These are phyloP conservation scores for Formica exsecta DNA, from an alignment of 1,140 invertebrate species.

Conservation along the genomic window DNA sequence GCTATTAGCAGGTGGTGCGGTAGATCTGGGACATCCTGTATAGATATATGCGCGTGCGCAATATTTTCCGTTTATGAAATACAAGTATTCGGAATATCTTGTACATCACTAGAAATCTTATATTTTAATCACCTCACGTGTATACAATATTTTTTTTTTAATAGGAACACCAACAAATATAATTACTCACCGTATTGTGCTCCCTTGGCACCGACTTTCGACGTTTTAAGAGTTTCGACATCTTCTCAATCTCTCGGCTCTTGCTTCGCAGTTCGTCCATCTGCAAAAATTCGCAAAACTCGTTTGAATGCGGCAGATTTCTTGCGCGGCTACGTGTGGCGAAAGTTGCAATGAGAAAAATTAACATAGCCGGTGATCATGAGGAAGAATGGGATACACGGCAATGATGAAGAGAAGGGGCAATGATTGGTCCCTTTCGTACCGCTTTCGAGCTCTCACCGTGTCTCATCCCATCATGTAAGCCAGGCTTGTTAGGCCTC, in stretches of 20 bases:
- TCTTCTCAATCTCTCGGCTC: constrained; percentile 73
- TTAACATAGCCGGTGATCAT: constrained; percentile 44
- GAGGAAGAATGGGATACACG: constrained; percentile 44
- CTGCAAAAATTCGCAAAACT: constrained; percentile 67
- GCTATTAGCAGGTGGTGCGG: no score
- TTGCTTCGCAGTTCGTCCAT: constrained; percentile 78
- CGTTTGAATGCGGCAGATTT: constrained; percentile 51
- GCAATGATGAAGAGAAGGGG: constrained; percentile 36
- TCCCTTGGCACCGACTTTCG: constrained; percentile 61
- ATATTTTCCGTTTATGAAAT: not conserved
- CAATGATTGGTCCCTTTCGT: constrained; percentile 56
- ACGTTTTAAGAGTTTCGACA: constrained; percentile 71
- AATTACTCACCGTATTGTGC: constrained; percentile 32
- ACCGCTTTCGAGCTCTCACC: constrained; percentile 67
- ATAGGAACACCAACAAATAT: constrained; percentile 2
- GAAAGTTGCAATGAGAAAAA: constrained; percentile 65
- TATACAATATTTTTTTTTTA: not conserved
- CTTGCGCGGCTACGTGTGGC: constrained; percentile 45
- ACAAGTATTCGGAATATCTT: not conserved
- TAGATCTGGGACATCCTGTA: no score
- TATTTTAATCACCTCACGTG: not conserved
- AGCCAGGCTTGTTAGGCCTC: constrained; percentile 29
- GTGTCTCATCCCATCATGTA: constrained; percentile 23
- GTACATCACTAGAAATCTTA: not conserved
- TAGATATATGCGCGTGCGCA: not conserved